These are phyloP conservation scores for Galemys pyrenaicus DNA, from an alignment of 2,113 vertebrate genomes.

Conservation along the genomic window DNA sequence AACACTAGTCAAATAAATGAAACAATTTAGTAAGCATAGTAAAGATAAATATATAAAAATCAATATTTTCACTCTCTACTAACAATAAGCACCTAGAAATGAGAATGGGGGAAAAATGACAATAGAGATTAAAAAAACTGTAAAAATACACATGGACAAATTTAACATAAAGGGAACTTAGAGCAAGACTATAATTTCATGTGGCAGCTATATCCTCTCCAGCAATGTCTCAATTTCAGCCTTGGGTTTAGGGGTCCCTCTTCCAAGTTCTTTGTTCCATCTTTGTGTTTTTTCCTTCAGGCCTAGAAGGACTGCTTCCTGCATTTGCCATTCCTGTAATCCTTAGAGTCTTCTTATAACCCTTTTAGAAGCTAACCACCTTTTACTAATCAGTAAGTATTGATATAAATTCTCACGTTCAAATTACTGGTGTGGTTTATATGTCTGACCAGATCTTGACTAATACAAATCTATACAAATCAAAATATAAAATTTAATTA, in stretches of 20 bases:
- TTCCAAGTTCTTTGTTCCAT: not conserved
- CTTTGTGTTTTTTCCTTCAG: not conserved
- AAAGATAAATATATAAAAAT: slow-evolving; percentile 52
- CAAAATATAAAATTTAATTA: slow-evolving; percentile 41
- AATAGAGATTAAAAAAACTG: not conserved
- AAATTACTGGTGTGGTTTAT: slow-evolving; percentile 25
- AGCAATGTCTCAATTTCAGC: not conserved
- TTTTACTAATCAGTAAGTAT: slow-evolving; percentile 27
- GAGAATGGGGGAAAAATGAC: slow-evolving; percentile 1
- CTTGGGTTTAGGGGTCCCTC: not conserved
- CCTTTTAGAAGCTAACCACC: not conserved
- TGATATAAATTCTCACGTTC: slow-evolving; percentile 17
- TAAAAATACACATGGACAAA: slow-evolving; percentile 10
- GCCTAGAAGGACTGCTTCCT: not conserved
- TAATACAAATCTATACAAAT: not conserved
- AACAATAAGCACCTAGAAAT: slow-evolving; percentile 22
- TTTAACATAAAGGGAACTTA: not conserved
- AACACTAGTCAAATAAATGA: slow-evolving; percentile 55
- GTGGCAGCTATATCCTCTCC: not conserved
- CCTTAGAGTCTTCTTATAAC: not conserved
- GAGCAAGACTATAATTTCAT: not conserved
- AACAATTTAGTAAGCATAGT: not conserved
- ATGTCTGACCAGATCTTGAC: not conserved
- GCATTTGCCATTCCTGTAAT: not conserved
- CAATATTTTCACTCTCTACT: slow-evolving; percentile 39